These are phyloP conservation scores for Tupaia tana DNA, from an alignment of 2,113 vertebrate genomes.

Conservation along the genomic window DNA sequence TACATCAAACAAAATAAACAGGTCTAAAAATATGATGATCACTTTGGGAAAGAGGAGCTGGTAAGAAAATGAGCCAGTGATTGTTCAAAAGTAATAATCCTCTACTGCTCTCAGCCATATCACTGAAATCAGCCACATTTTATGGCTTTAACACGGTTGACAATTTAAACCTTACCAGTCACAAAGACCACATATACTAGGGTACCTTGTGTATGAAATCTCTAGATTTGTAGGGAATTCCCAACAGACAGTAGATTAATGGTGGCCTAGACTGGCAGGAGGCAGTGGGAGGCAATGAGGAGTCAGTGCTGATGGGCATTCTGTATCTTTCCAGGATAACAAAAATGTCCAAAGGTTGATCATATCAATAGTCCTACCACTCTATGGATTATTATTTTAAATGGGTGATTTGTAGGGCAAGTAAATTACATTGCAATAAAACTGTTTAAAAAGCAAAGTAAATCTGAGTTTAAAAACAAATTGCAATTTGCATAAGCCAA, in stretches of 20 bases:
- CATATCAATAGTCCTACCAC: background rate
- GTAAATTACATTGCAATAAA: background rate
- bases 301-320: too few relatives aligned
- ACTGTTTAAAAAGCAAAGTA: background rate
- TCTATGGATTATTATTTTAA: background rate
- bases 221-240: background rate
- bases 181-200: background rate
- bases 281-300: background rate
- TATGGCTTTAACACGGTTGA: background rate
- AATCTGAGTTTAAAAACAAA: background rate
- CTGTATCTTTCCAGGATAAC: background rate
- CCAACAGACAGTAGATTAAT: background rate
- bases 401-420: background rate
- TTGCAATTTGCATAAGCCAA: background rate
- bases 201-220: background rate
- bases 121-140: background rate
- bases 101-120: background rate
- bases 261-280: background rate
- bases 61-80: background rate
- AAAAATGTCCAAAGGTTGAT: background rate
- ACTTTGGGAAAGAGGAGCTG: background rate
- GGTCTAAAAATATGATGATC: background rate
- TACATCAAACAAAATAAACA: background rate
- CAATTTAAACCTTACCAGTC: background rate
- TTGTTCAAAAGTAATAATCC: background rate